Conservation (phyloP, 2,888 invertebrate genomes). For the Melipona bicolor region DNA sequence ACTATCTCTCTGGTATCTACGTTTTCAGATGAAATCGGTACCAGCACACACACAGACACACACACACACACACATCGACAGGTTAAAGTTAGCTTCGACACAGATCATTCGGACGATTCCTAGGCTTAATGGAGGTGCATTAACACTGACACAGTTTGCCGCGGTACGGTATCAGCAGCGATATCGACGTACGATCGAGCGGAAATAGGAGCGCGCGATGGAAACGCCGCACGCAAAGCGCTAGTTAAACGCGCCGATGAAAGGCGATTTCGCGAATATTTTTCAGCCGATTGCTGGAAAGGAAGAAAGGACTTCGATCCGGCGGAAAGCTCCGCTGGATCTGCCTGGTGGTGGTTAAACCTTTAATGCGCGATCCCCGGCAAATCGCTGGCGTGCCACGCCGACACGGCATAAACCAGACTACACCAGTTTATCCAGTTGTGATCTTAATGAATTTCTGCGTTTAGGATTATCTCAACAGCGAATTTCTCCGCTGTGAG, state of each 20-base stretch:
- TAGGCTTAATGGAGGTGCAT: neutral
- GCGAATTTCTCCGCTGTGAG: neutral
- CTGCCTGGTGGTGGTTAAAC: neutral
- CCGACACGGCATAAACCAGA: conserved; percentile 11
- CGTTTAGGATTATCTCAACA: neutral
- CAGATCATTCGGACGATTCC: neutral
- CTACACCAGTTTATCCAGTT: neutral
- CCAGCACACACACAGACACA: no score
- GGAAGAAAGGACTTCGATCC: neutral
- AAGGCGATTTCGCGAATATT: conserved; percentile 9
- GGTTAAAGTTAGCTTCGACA: neutral
- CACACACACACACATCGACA: neutral
- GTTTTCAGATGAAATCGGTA: neutral
- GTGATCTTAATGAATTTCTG: conserved; percentile 17
- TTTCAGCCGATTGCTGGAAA: neutral
- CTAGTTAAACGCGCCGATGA: conserved; percentile 13
- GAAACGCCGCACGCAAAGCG: neutral
- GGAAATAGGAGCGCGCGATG: neutral
- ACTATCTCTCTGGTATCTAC: neutral
- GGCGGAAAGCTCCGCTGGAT: neutral
- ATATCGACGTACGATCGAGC: neutral
- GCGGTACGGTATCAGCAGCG: neutral
- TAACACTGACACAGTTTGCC: conserved; percentile 7
- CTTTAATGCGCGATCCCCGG: conserved; percentile 10
- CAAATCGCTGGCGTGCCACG: conserved; percentile 6